Percentiles rank a stretch among this genome's conserved stretches.
Conservation (phyloP, 2,888 invertebrate species). For the Clitarchus hookeri region DNA sequence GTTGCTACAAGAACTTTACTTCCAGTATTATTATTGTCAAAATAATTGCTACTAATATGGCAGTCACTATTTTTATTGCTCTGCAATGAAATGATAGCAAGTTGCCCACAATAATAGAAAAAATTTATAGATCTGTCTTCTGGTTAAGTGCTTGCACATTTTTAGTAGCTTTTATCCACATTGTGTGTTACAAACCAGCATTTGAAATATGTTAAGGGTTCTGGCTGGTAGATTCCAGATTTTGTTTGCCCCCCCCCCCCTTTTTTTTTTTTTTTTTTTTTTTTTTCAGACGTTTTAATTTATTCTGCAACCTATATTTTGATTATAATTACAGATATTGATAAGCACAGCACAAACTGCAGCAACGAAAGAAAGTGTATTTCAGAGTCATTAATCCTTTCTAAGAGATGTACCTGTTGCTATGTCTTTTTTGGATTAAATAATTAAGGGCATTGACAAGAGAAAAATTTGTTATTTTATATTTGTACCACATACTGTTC, state of each 20-base stretch:
- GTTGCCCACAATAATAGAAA: background rate
- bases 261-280: background rate
- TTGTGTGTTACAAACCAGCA: background rate
- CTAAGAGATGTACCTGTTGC: background rate
- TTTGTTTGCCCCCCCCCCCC: background rate
- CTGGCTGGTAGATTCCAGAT: background rate
- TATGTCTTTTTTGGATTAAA: background rate
- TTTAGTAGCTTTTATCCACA: background rate
- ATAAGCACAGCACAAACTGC: background rate
- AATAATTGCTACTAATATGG: background rate
- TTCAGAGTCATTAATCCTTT: background rate
- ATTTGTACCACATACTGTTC: no score
- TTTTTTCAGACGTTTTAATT: background rate
- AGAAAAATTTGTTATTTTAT: no score
- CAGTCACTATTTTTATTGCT: background rate
- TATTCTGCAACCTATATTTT: background rate
- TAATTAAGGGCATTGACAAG: background rate
- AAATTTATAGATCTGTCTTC: background rate
- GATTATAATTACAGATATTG: background rate
- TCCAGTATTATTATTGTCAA: background rate
- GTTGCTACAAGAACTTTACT: background rate
- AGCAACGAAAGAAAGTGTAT: background rate
- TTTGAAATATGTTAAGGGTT: background rate
- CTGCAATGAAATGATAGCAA: background rate
- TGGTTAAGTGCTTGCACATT: conserved; percentile 14